Evolutionary conservation across 2,888 invertebrate genomes (phyloP).

Genomic region (Cerastoderma edule): DNA sequence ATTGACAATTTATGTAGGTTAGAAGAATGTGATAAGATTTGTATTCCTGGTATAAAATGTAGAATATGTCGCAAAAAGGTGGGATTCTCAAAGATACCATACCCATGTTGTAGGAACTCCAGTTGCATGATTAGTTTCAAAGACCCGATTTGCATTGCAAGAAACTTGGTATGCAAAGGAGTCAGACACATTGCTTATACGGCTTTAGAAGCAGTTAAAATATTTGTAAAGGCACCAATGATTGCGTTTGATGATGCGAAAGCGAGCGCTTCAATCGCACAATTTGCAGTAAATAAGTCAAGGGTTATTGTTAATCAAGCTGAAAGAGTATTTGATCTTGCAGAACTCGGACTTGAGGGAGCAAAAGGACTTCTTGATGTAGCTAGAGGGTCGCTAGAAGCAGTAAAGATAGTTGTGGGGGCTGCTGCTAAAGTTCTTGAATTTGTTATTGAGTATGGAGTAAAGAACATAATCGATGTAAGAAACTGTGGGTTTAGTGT

Average conservation of each 20-base stretch:
- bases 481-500: slow-evolving; percentile 54
- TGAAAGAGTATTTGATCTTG: slow-evolving; percentile 37
- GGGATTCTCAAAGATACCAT: slow-evolving; percentile 32
- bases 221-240: slow-evolving; percentile 48
- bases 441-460: slow-evolving; percentile 40
- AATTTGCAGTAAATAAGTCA: slow-evolving; percentile 53
- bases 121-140: slow-evolving; percentile 53
- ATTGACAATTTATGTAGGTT: slow-evolving; percentile 58
- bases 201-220: slow-evolving; percentile 51
- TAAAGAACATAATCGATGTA: slow-evolving; percentile 46
- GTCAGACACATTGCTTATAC: slow-evolving; percentile 45
- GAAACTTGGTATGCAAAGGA: slow-evolving; percentile 41
- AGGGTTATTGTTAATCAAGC: slow-evolving; percentile 45
- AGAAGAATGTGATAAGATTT: slow-evolving; percentile 39
- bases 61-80: slow-evolving; percentile 29
- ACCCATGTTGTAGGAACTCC: slow-evolving; percentile 45
- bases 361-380: slow-evolving; percentile 40
- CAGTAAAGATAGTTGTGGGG: slow-evolving; percentile 36
- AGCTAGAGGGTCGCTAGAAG: slow-evolving; percentile 43
- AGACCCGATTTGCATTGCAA: slow-evolving; percentile 43
- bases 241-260: slow-evolving; percentile 55
- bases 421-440: slow-evolving; percentile 37
- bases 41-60: slow-evolving; percentile 53
- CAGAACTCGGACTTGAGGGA: slow-evolving; percentile 38
- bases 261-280: slow-evolving; percentile 39